Evolutionary conservation across 2,113 vertebrate species (phyloP).

Genomic region (Catagonus wagneri): DNA sequence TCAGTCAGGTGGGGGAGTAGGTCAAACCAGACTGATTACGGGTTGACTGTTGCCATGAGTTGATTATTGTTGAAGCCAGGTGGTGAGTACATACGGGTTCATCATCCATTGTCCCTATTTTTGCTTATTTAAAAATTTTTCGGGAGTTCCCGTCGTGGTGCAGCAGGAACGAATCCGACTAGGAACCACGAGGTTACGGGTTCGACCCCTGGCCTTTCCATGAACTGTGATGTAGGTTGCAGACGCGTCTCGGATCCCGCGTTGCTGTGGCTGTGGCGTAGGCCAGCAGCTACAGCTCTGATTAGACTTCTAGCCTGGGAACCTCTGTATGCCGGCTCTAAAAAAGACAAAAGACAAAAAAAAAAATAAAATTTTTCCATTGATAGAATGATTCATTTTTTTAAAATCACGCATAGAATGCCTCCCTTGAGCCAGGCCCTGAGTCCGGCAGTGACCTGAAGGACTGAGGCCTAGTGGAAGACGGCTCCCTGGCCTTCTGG

Average conservation of each 20-base stretch:
- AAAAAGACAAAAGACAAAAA: no score
- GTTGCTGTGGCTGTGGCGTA: no score
- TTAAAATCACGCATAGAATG: not conserved
- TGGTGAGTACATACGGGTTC: not conserved
- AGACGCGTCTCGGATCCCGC: no score
- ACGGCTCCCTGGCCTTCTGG: not conserved
- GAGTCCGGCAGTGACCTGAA: not conserved
- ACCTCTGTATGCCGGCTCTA: no score
- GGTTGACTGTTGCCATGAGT: not conserved
- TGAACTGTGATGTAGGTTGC: no score
- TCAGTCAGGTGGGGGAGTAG: not conserved
- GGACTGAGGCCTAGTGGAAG: not conserved
- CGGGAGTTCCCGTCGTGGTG: no score
- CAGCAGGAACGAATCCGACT: no score
- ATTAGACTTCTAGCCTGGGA: no score
- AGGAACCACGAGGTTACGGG: no score
- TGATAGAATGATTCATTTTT: not conserved
- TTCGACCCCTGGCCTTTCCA: no score
- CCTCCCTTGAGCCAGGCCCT: not conserved
- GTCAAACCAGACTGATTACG: not conserved
- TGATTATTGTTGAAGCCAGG: not conserved
- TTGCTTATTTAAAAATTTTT: constrained; percentile 11
- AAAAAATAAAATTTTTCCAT: not conserved
- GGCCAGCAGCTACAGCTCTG: no score
- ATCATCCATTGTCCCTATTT: not conserved